Conservation (phyloP, 2,113 vertebrate species). For the Bostrychus sinensis region DNA sequence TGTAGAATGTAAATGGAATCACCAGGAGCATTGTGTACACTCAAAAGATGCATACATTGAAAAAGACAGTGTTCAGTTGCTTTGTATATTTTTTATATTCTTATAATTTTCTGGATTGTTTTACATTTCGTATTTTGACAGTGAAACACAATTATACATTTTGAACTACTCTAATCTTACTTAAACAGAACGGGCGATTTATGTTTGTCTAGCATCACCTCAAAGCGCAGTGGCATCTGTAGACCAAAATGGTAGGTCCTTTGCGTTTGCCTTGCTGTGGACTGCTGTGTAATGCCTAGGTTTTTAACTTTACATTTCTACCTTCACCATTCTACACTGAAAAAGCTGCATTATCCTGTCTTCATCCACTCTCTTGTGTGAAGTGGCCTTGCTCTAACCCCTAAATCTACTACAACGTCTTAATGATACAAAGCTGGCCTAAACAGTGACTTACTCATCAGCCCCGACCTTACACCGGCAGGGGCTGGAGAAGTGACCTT, state of each 20-base stretch:
- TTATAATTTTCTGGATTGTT: too few species aligned
- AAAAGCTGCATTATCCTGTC: background rate
- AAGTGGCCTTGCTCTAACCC: background rate
- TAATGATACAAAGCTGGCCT: constrained; percentile 37
- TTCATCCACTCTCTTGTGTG: background rate
- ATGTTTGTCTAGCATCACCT: background rate
- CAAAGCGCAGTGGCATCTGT: background rate
- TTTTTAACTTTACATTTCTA: background rate
- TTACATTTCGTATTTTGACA: too few species aligned
- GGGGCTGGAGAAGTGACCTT: constrained; percentile 28
- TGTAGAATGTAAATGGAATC: too few species aligned
- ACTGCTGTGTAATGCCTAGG: background rate
- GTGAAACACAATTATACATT: too few species aligned
- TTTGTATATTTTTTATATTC: too few species aligned
- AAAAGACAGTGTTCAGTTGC: too few species aligned
- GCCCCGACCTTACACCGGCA: constrained; percentile 18
- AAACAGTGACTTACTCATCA: constrained; percentile 10
- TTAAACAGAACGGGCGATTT: background rate
- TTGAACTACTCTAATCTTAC: too few species aligned
- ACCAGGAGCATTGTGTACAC: too few species aligned
- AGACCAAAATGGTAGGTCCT: constrained; percentile 3
- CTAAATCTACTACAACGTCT: background rate
- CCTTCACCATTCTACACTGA: background rate
- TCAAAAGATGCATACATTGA: too few species aligned
- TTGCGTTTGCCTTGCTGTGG: background rate